A percentile compares a stretch with the other conserved stretches of the same genome.
Evolutionary conservation across 2,888 invertebrate species (phyloP).

Genomic region (Pharmacophagus antenor): DNA sequence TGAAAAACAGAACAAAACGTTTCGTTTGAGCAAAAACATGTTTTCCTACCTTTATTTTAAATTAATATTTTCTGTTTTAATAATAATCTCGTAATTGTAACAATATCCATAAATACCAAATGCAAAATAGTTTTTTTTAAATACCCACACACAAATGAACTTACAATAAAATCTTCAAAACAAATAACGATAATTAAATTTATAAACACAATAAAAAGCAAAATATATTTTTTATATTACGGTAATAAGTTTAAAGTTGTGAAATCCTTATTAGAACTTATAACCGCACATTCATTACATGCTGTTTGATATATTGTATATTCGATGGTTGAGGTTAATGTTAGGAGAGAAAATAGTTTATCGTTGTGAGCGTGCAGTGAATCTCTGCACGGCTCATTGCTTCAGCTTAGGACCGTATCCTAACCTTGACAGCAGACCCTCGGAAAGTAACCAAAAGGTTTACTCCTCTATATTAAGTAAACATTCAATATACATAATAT

Average conservation of each 20-base stretch:
- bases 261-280: slow-evolving; percentile 18
- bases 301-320: slow-evolving; percentile 10
- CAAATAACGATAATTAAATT: no score
- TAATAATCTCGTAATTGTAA: no score
- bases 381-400: slow-evolving; percentile 28
- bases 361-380: slow-evolving; percentile 27
- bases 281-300: slow-evolving; percentile 1
- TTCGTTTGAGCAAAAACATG: no score
- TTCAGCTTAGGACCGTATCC: slow-evolving; percentile 27
- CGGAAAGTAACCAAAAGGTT: slow-evolving; percentile 23
- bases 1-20: no score
- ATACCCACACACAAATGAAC: no score
- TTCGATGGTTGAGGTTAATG: slow-evolving; percentile 25
- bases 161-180: no score
- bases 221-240: slow-evolving; percentile 4
- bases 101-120: no score
- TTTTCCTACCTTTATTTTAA: no score
- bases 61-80: no score
- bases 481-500: not conserved
- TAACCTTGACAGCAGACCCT: slow-evolving; percentile 25
- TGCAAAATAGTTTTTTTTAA: no score
- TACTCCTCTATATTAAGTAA: slow-evolving; percentile 6
- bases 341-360: slow-evolving; percentile 26
- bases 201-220: not conserved
- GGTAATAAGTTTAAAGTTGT: slow-evolving; percentile 6